These are phyloP conservation scores for Brachypodius melanocephalos DNA, from an alignment of 2,113 vertebrate genomes.

Conservation along the genomic window DNA sequence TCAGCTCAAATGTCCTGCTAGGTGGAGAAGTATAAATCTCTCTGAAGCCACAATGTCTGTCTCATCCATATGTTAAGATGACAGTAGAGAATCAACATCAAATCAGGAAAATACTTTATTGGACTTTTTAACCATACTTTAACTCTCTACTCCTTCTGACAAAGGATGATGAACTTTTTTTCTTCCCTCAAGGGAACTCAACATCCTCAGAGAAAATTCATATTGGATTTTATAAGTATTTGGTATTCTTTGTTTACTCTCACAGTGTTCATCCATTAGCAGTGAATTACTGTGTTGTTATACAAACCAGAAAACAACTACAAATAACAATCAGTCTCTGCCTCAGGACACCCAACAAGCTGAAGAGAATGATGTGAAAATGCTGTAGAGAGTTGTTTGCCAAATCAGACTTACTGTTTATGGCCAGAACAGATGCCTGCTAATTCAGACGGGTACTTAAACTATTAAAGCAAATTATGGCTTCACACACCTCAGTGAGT, in stretches of 20 bases:
- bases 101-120: neutral
- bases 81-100: neutral
- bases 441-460: conserved; percentile 5
- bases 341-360: neutral
- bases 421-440: neutral
- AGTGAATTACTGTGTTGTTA: neutral
- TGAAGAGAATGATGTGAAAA: neutral
- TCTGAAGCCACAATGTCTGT: neutral
- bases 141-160: neutral
- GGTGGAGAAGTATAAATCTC: neutral
- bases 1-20: neutral
- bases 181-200: neutral
- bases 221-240: neutral
- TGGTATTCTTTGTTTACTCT: neutral
- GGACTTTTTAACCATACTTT: neutral
- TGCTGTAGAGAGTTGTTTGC: neutral
- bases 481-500: neutral
- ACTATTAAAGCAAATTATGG: neutral
- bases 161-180: neutral
- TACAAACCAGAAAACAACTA: conserved; percentile 18
- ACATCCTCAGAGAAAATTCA: neutral
- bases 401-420: neutral
- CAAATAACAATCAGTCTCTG: conserved; percentile 15
- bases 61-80: neutral
- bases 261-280: neutral